Base-by-base conservation (phyloP, 2,113 vertebrate genomes). In the Heptranchias perlo region DNA sequence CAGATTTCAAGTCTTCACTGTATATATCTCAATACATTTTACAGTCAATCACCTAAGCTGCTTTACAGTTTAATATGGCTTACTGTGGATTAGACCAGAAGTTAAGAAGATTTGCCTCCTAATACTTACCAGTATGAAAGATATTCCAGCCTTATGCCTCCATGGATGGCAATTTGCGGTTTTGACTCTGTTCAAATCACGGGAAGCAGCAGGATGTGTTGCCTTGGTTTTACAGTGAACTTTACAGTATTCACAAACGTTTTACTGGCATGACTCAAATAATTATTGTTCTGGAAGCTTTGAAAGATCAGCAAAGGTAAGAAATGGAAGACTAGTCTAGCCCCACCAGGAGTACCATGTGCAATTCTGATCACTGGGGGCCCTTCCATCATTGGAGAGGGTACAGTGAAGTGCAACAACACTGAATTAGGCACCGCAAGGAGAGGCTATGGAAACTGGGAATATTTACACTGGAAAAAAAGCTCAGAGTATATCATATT, bases 101-200 rank as follows among this genome's bases (percentile, higher is more conserved):
- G 44, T 67, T 95, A 95, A 95, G 94, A 73, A 95, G 94, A 95
- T 95, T 95, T 95, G 44, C 94, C 39, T 69, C 94, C 94, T 95
- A 95, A 95, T 95, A 52, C 94, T 95, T 95, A 95, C 65, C 65
- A 95, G 65, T 67, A 95, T 69, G 47, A 95, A 67, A 95, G 64
- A 95, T 95, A 69, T 69, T 95, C 94, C 47, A 69, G 23, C 94
- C 94, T 95, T 73, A 73, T 95, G 94, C 94, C 94, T 95, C 65
- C 65, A 95, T 67, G 44, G 39, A 67, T 95, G 47, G 64, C 65
- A 95, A 95, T 95, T 95, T 73, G 44, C 11, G 10, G 11, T 35
- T 95, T 69, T 95, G 65, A 52, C 65, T 52, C 64, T 49, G 14
- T 65, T 95, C 28, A 31, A 52, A 95, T 28, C 23, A 95, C 69